phyloP scores from a whole-genome alignment of 2,797 vertebrate genomes.

The Lerista edwardsae region DNA sequence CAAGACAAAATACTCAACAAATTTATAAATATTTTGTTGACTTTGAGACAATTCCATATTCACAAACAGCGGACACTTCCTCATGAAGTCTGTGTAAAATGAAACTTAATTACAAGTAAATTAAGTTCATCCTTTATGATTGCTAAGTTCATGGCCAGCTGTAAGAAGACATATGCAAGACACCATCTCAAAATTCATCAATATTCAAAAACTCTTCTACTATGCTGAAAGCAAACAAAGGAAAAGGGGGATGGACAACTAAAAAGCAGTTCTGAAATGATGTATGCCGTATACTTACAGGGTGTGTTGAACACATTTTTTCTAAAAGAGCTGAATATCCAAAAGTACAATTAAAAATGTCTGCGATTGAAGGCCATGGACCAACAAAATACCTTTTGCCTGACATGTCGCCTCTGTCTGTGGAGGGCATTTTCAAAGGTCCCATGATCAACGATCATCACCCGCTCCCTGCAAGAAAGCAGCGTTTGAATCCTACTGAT shows the following conservation, averaged over 20 bases:
- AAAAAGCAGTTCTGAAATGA: constrained; percentile 36
- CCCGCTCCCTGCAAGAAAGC: too few relatives aligned
- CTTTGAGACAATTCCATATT: not conserved
- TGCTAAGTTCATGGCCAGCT: constrained; percentile 9
- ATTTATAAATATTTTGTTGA: constrained; percentile 3
- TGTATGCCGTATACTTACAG: constrained; percentile 17
- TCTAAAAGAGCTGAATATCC: too few relatives aligned
- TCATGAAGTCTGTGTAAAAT: not conserved
- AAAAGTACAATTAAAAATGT: not conserved
- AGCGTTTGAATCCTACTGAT: too few relatives aligned
- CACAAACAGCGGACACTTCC: constrained; percentile 15
- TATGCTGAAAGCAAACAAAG: constrained; percentile 49
- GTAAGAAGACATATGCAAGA: constrained; percentile 42
- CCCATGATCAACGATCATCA: too few relatives aligned
- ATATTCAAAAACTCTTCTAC: constrained; percentile 27
- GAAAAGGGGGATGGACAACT: constrained; percentile 18
- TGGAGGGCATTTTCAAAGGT: too few relatives aligned
- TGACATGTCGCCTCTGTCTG: too few relatives aligned
- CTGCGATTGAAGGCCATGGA: too few relatives aligned
- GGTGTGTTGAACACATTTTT: constrained; percentile 25
- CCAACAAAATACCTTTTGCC: too few relatives aligned
- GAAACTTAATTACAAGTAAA: constrained; percentile 41
- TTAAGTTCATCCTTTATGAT: constrained; percentile 27
- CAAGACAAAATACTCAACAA: constrained; percentile 11
- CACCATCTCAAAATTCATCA: constrained; percentile 37